phyloP scores from a whole-genome alignment of 2,888 invertebrate species.

The Aporophyla nigra region DNA sequence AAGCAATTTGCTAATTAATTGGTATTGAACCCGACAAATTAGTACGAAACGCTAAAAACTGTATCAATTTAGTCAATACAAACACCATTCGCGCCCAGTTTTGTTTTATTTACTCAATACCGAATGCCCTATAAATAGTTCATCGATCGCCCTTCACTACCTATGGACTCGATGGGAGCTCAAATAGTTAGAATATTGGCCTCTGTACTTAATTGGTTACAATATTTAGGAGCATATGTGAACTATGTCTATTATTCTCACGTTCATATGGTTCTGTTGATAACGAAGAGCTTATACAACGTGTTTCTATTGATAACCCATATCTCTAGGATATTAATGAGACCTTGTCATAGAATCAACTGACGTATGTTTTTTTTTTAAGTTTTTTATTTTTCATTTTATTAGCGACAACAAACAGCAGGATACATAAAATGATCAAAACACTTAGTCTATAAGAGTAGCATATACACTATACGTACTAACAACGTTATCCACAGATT shows the following conservation, averaged over 20 bases:
- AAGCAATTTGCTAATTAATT: slow-evolving; percentile 3
- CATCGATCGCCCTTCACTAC: slow-evolving; percentile 35
- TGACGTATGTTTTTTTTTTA: too few relatives aligned
- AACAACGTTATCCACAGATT: too few relatives aligned
- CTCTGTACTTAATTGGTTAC: slow-evolving; percentile 1
- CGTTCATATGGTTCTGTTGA: neutral
- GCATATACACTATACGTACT: too few relatives aligned
- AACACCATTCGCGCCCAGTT: slow-evolving; percentile 27
- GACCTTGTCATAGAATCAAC: too few relatives aligned
- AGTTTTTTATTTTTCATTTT: too few relatives aligned
- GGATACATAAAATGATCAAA: too few relatives aligned
- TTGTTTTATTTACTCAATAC: slow-evolving; percentile 42
- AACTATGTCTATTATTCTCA: neutral
- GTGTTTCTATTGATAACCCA: too few relatives aligned
- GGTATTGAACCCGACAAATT: neutral
- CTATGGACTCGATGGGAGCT: neutral
- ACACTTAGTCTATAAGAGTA: too few relatives aligned
- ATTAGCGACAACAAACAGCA: too few relatives aligned
- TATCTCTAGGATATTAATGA: too few relatives aligned
- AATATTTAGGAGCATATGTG: neutral
- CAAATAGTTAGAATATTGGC: slow-evolving; percentile 26
- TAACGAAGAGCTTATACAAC: neutral
- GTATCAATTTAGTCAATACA: slow-evolving; percentile 3
- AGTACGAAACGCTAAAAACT: slow-evolving; percentile 5
- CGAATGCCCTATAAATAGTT: slow-evolving; percentile 35